Base-by-base conservation (phyloP, 2,888 invertebrate species). In the Cotesia congregata region DNA sequence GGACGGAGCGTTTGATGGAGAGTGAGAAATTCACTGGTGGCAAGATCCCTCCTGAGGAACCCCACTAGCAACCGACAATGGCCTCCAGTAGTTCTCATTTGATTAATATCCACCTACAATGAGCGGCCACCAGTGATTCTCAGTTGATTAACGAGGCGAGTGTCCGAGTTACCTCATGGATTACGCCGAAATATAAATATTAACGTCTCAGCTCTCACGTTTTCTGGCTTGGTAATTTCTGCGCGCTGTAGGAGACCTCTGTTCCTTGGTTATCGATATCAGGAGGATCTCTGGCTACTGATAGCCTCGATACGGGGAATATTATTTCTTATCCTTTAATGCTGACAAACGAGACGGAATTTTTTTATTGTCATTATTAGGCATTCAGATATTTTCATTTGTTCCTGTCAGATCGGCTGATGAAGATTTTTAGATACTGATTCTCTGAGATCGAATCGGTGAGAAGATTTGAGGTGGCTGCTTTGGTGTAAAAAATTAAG, bases 81-180 rank as follows among this genome's bases (percentile, higher is more conserved):
- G 86, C 84, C 84, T 80, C 81, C 88, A 88, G 88, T 88, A 88
- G 88, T 87, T 88, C 88, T 89, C 89, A 88, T 88, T 88, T 89
- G 88, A 88, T 89, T 89, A 88, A 88, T 89, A 88, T 85, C 86
- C 86, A 81, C 86, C 87, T 85, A 88, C 88, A 87, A 87, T 87
- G 85, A 87, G 83, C 85, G 81, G 79, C 77, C 82, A 80, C 81
- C 88, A 89, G 88, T 87, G 88, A 86, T 83, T 88, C 88, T 88
- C 88, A 87, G 82, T 88, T 88, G 89, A 89, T 88, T 88, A 88
- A 89, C 87, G 88, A 88, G 83, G 83, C 75, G 67, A 64, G 60
- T 67, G 30, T 83, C 83, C 75, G 67, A 64, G 60, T 67, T 41
- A 64, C 61, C 69, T 62, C 67, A 67, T 68, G 67, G 62, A 15